Base-by-base conservation (phyloP, 2,888 invertebrate genomes). In the Itoplectis maculator region DNA sequence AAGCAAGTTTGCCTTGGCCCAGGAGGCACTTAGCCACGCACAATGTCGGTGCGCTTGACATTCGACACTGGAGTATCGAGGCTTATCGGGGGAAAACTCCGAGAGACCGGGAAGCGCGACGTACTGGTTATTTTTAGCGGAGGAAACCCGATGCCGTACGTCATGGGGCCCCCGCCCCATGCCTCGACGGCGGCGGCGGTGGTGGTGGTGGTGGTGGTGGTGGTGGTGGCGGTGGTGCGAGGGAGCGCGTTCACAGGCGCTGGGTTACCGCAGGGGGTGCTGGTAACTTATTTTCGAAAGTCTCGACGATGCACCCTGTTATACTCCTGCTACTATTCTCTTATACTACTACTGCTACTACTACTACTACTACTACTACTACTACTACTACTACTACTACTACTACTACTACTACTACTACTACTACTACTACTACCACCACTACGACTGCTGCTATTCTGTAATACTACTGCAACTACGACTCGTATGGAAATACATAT, bases 81-180 rank as follows among this genome's bases (percentile, higher is more conserved):
- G 85, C 84, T 84, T 82, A 83, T 82, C 85, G 81, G 75, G 83
- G 85, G 83, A 80, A n/a, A 81, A 82, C 74, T 82, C 80, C 49
- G n/a, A 79, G 80, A 66, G 80, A 59, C 35, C 29, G 69, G 63
- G 63, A 49, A 59, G 77, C 37, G 40, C 49, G 51, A 45, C 69
- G 70, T 77, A 42, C 74, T 75, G 69, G 82, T 80, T 83, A 83
- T 86, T 85, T 86, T 84, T 77, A 82, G 80, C 80, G 18, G 87
- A 86, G 88, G 87, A n/a, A 88, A 89, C 86, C 85, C 85, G 87
- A 88, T 87, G 88, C 88, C 84, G 84, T 87, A 89, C 88, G 88
- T 88, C 88, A 88, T 85, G 80, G 74, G 82, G 76, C 61, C 69
- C 54, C 54, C n/a, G n/a, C n/a, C n/a, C n/a, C n/a, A n/a, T n/a